Evolutionary conservation across 2,888 invertebrate species (phyloP), one percentile per base, ranked within the genome.

Genomic region (Cheilosia vernalis): DNA sequence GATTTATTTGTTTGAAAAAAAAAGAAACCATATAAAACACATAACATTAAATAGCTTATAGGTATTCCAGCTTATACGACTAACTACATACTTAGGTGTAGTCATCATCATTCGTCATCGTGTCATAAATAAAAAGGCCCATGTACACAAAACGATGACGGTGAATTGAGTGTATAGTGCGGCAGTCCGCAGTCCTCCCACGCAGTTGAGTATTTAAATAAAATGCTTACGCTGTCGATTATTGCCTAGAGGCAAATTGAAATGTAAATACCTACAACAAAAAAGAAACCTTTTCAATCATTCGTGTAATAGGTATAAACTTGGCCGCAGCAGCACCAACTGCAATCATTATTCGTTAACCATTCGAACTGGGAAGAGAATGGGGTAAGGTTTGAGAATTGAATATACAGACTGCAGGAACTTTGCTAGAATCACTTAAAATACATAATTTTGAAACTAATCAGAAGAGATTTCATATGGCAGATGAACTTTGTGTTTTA

Each of bases 101-200:
- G 56, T 27, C 76, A 58, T 49, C 66, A 67, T 58, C 44, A 51
- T 60, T 73, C 63, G 73, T 73, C 73, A 63, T 73, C 73, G 17
- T 55, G 44, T 53, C 61, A 63, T 44, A 73, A 73, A 63, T 24
- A 61, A 72, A 51, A 69, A 21, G n/a, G 4, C 37, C 7, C 4
- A 17, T 63, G 27, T 63, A 27, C 13, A 63, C 55, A 53, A 33
- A 61, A 27, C 6, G 33, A 63, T 55, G 58, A 24, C 73, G 73
- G 55, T 44, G 60, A 37, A n/a, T 15, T 19, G n/a, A 19, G 27
- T 51, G 4, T 2, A 40, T 1, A 1, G 24, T 19, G 10, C 3
- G 10, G n/a, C n/a, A n/a, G n/a, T n/a, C n/a, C n/a, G 37, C 13
- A 37, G 37, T 24, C 67, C 76, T 67, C 77, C 77, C 55, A 77